These are phyloP conservation scores for Odontomyia ornata DNA, from an alignment of 2,888 invertebrate species.

Conservation along the genomic window DNA sequence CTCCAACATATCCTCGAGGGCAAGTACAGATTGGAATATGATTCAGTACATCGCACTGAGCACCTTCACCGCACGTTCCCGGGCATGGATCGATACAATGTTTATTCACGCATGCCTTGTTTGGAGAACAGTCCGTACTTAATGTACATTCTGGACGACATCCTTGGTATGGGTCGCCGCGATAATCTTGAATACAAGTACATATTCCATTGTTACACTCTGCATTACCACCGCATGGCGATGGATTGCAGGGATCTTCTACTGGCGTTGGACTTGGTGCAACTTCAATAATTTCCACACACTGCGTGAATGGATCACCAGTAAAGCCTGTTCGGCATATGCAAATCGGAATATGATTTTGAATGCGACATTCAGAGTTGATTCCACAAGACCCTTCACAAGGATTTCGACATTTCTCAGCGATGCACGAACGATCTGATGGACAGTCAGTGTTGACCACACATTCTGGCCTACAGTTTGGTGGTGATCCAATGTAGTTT, in stretches of 20 bases:
- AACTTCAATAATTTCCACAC: slow-evolving; percentile 64
- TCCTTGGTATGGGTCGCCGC: slow-evolving; percentile 72
- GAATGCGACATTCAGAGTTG: slow-evolving; percentile 75
- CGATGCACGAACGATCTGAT: slow-evolving; percentile 73
- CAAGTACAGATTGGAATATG: slow-evolving; percentile 80
- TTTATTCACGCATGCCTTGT: slow-evolving; percentile 76
- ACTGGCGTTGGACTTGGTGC: slow-evolving; percentile 68
- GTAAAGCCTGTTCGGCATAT: slow-evolving; percentile 69
- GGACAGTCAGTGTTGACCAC: slow-evolving; percentile 72
- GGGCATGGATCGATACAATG: slow-evolving; percentile 79
- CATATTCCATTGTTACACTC: slow-evolving; percentile 75
- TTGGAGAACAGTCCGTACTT: slow-evolving; percentile 76
- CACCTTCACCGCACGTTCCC: slow-evolving; percentile 77
- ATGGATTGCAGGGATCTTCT: slow-evolving; percentile 75
- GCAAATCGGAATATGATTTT: slow-evolving; percentile 77
- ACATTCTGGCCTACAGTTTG: slow-evolving; percentile 74
- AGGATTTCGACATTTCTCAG: slow-evolving; percentile 76
- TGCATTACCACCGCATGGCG: slow-evolving; percentile 80
- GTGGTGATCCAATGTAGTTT: slow-evolving; percentile 75
- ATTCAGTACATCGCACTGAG: slow-evolving; percentile 76
- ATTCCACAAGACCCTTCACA: slow-evolving; percentile 77
- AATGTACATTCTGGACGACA: slow-evolving; percentile 79
- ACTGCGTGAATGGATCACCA: slow-evolving; percentile 74
- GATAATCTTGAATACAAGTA: slow-evolving; percentile 69
- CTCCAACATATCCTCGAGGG: slow-evolving; percentile 72